These are phyloP conservation scores for Trichopria drosophilae DNA, from an alignment of 2,888 invertebrate genomes.

Conservation along the genomic window DNA sequence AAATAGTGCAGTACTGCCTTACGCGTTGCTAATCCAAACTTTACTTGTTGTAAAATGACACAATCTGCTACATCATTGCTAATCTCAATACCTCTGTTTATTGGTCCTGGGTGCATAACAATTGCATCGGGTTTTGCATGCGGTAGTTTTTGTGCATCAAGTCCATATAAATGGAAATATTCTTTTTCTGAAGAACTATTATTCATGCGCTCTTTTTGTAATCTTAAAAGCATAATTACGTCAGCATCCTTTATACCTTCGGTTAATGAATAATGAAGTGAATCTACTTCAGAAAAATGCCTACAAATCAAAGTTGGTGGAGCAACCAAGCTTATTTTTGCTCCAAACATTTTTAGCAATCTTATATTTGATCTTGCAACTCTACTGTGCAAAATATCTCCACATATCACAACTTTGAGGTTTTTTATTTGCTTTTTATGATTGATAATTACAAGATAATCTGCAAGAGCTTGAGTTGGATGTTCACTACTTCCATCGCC, in stretches of 20 bases:
- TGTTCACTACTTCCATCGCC: slow-evolving; percentile 16
- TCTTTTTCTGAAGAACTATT: slow-evolving; percentile 7
- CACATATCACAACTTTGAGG: slow-evolving; percentile 8
- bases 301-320: slow-evolving; percentile 10
- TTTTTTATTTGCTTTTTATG: slow-evolving; percentile 14
- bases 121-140: slow-evolving; percentile 10
- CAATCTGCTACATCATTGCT: slow-evolving; percentile 9
- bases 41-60: slow-evolving; percentile 11
- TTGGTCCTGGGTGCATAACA: slow-evolving; percentile 16
- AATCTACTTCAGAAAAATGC: slow-evolving; percentile 16
- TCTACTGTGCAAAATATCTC: slow-evolving; percentile 9
- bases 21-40: slow-evolving; percentile 9
- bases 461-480: slow-evolving; percentile 16
- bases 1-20: slow-evolving; percentile 14
- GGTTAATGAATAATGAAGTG: slow-evolving; percentile 14
- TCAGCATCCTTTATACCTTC: slow-evolving; percentile 13
- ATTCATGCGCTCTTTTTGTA: slow-evolving; percentile 14
- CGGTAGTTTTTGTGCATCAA: slow-evolving; percentile 7
- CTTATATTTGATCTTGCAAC: slow-evolving; percentile 11
- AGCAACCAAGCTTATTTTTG: slow-evolving; percentile 10
- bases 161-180: slow-evolving; percentile 8
- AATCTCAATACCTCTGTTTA: slow-evolving; percentile 11
- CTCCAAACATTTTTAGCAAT: slow-evolving; percentile 9
- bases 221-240: slow-evolving; percentile 8
- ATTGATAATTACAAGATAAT: slow-evolving; percentile 12